Evolutionary conservation across 2,888 invertebrate genomes (phyloP), one percentile per base, ranked within the genome.

Genomic region (Folsomia candida): DNA sequence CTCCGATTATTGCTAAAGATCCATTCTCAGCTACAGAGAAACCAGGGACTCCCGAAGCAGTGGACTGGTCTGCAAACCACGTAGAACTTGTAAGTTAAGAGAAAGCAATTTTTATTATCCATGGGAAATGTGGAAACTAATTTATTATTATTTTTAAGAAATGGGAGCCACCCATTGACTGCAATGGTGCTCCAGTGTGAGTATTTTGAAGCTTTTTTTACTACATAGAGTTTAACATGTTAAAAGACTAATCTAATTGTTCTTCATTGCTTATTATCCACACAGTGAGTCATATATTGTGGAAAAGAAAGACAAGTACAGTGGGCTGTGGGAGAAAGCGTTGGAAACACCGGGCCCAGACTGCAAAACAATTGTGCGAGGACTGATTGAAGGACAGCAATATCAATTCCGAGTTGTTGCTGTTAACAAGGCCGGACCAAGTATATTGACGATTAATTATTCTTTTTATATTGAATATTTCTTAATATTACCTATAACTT

Each of bases 61-160:
- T 89, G 81, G 94, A 97, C 82, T 96, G 95, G 95, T 95, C 94
- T 83, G 95, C 94, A 81, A 92, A 96, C 83, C 94, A 93, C 82
- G 96, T 97, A 82, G 95, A 94, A 82, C 85, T 99, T 76, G 92
- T n/a, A n/a, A n/a, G n/a, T n/a, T n/a, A n/a, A n/a, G n/a, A n/a
- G n/a, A n/a, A n/a, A n/a, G n/a, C n/a, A n/a, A n/a, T n/a, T n/a
- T n/a, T n/a, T n/a, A n/a, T n/a, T n/a, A n/a, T n/a, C n/a, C n/a
- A n/a, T n/a, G n/a, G n/a, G n/a, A n/a, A n/a, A n/a, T n/a, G n/a
- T n/a, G n/a, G n/a, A n/a, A n/a, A n/a, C n/a, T n/a, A n/a, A n/a
- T n/a, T n/a, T n/a, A n/a, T n/a, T n/a, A n/a, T n/a, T n/a, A n/a
- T n/a, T n/a, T n/a, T n/a, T n/a, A n/a, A n/a, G 51, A 90, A 91